Evolutionary conservation across 1,140 invertebrate genomes (phyloP).

Genomic region (Zaprionus inermis): DNA sequence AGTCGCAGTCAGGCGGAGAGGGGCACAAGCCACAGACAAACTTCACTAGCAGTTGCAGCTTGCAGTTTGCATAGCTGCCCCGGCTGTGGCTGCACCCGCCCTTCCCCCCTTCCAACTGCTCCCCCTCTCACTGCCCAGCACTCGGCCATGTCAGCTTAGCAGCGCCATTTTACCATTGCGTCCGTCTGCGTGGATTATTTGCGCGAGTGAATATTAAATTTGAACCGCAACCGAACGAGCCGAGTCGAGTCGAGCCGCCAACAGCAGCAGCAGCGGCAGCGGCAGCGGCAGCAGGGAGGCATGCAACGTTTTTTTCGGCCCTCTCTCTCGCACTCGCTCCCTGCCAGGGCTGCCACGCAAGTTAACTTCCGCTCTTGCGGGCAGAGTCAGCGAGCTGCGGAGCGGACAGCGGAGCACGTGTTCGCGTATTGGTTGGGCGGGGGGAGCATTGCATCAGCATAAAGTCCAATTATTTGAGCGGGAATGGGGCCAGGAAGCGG

Average conservation of each 20-base stretch:
- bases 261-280: conserved; percentile 22
- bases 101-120: neutral
- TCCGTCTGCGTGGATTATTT: conserved; percentile 74
- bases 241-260: conserved; percentile 40
- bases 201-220: conserved; percentile 82
- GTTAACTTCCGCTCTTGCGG: conserved; percentile 80
- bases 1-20: conserved; percentile 39
- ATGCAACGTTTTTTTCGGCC: conserved; percentile 3
- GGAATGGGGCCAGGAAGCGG: neutral
- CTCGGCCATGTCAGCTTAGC: conserved; percentile 62
- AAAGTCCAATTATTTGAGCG: conserved; percentile 71
- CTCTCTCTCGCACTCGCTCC: neutral
- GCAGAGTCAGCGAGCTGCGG: conserved; percentile 9
- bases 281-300: conserved; percentile 4
- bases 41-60: conserved; percentile 80
- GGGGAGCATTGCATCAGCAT: conserved; percentile 51
- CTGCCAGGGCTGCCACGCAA: conserved; percentile 53
- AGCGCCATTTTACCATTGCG: conserved; percentile 76
- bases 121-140: neutral
- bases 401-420: conserved; percentile 1
- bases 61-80: conserved; percentile 60
- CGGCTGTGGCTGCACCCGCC: conserved; percentile 27
- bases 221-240: conserved; percentile 79
- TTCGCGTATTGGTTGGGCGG: conserved; percentile 32
- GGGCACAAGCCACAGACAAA: conserved; percentile 66